Evolutionary conservation across 2,797 vertebrate genomes (phyloP).

Genomic region (Thaleichthys pacificus): DNA sequence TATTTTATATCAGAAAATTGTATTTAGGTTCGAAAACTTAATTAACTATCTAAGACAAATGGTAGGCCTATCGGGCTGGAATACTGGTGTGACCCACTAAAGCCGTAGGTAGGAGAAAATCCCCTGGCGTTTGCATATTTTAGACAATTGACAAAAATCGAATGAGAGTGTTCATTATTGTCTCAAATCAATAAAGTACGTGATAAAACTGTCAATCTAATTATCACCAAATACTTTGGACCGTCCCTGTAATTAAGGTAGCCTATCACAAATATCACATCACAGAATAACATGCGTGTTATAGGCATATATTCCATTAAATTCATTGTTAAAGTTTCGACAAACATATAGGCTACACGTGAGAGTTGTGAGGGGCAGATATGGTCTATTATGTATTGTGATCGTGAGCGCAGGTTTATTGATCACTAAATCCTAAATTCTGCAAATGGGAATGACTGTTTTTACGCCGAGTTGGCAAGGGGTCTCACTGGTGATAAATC

Average conservation of each 20-base stretch:
- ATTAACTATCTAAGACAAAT: too few relatives aligned
- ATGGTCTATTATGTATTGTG: neutral
- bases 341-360: neutral
- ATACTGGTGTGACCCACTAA: neutral
- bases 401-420: neutral
- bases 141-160: neutral
- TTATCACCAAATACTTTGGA: neutral
- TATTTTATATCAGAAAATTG: too few relatives aligned
- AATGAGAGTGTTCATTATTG: neutral
- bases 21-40: too few relatives aligned
- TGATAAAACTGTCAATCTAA: neutral
- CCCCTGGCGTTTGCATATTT: neutral
- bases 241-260: neutral
- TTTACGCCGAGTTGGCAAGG: slow-evolving; percentile 20
- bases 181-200: neutral
- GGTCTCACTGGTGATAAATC: slow-evolving; percentile 55
- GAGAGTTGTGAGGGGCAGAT: neutral
- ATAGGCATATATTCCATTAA: neutral
- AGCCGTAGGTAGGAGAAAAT: neutral
- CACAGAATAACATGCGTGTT: neutral
- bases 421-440: neutral
- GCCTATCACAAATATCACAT: neutral
- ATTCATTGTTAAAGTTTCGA: neutral
- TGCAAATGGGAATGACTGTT: neutral
- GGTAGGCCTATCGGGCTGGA: too few relatives aligned